Percentiles rank a stretch among this genome's conserved stretches.
Evolutionary conservation across 2,888 invertebrate genomes (phyloP).

Genomic region (Cataglyphis cursor): DNA sequence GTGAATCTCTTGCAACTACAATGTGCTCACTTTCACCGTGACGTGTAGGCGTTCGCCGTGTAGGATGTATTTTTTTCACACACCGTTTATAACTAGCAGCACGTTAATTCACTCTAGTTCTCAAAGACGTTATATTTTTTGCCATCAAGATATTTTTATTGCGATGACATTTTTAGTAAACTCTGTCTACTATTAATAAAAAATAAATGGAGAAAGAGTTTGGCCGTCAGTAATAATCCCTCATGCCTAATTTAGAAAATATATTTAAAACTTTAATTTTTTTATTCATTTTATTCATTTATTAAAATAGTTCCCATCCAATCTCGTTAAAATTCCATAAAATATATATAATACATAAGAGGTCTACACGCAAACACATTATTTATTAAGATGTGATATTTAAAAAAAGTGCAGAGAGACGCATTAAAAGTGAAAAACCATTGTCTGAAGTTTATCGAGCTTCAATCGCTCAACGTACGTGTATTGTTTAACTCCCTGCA

Average conservation of each 20-base stretch:
- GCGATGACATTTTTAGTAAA: constrained; percentile 35
- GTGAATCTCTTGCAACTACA: background rate
- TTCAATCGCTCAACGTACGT: constrained; percentile 21
- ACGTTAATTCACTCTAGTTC: constrained; percentile 25
- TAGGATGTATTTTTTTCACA: constrained; percentile 37
- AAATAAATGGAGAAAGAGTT: background rate
- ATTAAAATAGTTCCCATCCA: background rate
- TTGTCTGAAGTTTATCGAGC: constrained; percentile 16
- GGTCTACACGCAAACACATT: background rate
- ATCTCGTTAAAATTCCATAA: background rate
- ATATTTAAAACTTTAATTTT: background rate
- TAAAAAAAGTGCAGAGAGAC: background rate
- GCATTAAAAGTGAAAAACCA: constrained; percentile 1
- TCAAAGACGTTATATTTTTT: constrained; percentile 39
- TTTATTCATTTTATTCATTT: background rate
- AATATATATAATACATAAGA: background rate
- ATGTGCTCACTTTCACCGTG: constrained; percentile 13
- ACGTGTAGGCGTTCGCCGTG: background rate
- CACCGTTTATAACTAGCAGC: constrained; percentile 23
- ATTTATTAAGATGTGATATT: background rate
- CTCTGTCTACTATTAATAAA: constrained; percentile 13
- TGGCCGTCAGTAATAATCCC: background rate
- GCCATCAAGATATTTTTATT: constrained; percentile 28
- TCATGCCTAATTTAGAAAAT: background rate
- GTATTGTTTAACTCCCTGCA: constrained; percentile 46